These are phyloP conservation scores for Noctilio leporinus DNA, from an alignment of 2,113 vertebrate genomes.

Conservation along the genomic window DNA sequence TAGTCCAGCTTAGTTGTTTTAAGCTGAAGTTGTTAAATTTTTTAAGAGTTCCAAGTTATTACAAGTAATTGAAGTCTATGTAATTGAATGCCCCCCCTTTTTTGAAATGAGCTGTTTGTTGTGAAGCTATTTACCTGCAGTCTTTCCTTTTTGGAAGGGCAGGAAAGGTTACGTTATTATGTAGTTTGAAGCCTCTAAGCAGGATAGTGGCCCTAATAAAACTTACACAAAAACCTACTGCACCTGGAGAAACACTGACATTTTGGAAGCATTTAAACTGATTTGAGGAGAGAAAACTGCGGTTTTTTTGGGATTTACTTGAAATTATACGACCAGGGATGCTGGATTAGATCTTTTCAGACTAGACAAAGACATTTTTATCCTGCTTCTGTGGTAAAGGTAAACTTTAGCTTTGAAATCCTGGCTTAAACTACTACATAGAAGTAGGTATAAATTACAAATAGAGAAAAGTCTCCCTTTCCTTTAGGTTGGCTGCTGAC, in stretches of 20 bases:
- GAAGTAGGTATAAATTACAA: not conserved
- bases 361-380: not conserved
- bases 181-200: not conserved
- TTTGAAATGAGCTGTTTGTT: slow-evolving; percentile 47
- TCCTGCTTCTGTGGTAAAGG: not conserved
- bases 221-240: slow-evolving; percentile 25
- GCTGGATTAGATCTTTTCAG: not conserved
- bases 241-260: not conserved
- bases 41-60: slow-evolving; percentile 54
- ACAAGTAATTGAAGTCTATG: slow-evolving; percentile 24
- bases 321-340: not conserved
- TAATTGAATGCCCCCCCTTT: slow-evolving; percentile 45
- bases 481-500: not conserved
- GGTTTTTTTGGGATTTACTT: slow-evolving; percentile 19
- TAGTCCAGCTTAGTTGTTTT: slow-evolving; percentile 27
- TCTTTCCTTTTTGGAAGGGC: not conserved
- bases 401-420: slow-evolving; percentile 16
- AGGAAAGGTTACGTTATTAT: not conserved
- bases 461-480: not conserved
- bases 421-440: not conserved
- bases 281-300: not conserved
- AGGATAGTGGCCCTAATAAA: not conserved
- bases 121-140: slow-evolving; percentile 17
- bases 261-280: not conserved
- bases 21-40: slow-evolving; percentile 41